Evolutionary conservation across 92 coral and sea anemone genomes (phyloP).

Genomic region (Palythoa grandiflora): DNA sequence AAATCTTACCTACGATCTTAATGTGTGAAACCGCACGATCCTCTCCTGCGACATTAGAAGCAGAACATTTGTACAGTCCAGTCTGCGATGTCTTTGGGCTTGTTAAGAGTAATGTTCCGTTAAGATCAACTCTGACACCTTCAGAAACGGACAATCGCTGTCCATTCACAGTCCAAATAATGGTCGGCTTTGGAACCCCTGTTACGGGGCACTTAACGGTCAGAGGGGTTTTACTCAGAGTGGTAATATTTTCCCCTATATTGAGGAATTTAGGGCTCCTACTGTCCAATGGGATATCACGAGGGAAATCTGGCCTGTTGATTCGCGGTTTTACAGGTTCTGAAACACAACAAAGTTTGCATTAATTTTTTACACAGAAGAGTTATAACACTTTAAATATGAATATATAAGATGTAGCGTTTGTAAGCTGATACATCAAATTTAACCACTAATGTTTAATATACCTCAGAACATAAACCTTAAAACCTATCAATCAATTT

Average conservation of each 20-base stretch:
- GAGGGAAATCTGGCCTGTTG: slow-evolving; percentile 39
- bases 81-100: slow-evolving; percentile 30
- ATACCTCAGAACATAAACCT: no score
- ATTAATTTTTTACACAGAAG: not conserved
- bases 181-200: slow-evolving; percentile 62
- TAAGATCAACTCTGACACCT: slow-evolving; percentile 49
- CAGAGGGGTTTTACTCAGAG: slow-evolving; percentile 59
- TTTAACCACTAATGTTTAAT: no score
- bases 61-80: slow-evolving; percentile 18
- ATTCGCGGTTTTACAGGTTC: slow-evolving; percentile 36
- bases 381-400: no score
- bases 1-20: no score
- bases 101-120: slow-evolving; percentile 53
- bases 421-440: no score
- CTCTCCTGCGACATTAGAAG: no score
- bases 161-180: slow-evolving; percentile 69
- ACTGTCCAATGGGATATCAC: slow-evolving; percentile 45
- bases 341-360: not conserved
- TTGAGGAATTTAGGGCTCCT: slow-evolving; percentile 59
- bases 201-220: slow-evolving; percentile 60
- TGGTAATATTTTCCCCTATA: slow-evolving; percentile 69
- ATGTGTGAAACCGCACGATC: no score
- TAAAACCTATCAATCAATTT: no score
- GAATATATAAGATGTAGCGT: no score
- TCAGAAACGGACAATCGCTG: slow-evolving; percentile 33